phyloP scores from a whole-genome alignment of 2,113 vertebrate genomes.

The Calonectris borealis region DNA sequence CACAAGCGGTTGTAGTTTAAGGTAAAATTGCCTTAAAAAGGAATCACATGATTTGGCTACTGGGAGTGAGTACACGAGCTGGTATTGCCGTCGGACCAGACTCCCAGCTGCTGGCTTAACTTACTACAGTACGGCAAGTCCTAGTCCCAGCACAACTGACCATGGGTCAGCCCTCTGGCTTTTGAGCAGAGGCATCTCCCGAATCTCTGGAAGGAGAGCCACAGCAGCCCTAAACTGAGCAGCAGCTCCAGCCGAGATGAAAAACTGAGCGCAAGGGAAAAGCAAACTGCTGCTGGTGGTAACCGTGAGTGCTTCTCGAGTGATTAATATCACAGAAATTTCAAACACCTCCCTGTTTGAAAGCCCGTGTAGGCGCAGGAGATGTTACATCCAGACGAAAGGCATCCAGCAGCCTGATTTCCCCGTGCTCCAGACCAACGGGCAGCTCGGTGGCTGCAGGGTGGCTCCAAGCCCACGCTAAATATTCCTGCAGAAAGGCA shows the following conservation, averaged over 20 bases:
- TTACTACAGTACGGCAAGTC: background rate
- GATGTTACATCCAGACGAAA: background rate
- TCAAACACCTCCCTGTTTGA: background rate
- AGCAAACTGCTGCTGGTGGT: background rate
- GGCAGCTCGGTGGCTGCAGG: background rate
- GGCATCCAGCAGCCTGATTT: background rate
- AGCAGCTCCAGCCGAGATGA: background rate
- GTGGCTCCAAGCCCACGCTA: background rate
- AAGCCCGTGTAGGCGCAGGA: accelerated
- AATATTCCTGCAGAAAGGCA: background rate
- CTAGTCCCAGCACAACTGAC: background rate
- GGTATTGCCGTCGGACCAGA: background rate
- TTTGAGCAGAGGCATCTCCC: background rate
- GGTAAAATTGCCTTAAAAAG: background rate
- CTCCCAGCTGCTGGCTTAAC: background rate
- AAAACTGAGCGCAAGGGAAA: background rate
- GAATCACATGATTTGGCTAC: background rate
- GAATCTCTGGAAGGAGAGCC: background rate
- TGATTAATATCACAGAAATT: background rate
- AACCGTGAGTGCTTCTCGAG: background rate
- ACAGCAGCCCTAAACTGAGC: background rate
- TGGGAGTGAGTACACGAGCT: background rate
- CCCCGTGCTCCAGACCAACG: accelerated
- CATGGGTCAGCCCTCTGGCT: background rate
- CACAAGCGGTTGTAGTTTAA: background rate